These are phyloP conservation scores for Ectemnius continuus DNA, from an alignment of 2,888 invertebrate species.

Conservation along the genomic window DNA sequence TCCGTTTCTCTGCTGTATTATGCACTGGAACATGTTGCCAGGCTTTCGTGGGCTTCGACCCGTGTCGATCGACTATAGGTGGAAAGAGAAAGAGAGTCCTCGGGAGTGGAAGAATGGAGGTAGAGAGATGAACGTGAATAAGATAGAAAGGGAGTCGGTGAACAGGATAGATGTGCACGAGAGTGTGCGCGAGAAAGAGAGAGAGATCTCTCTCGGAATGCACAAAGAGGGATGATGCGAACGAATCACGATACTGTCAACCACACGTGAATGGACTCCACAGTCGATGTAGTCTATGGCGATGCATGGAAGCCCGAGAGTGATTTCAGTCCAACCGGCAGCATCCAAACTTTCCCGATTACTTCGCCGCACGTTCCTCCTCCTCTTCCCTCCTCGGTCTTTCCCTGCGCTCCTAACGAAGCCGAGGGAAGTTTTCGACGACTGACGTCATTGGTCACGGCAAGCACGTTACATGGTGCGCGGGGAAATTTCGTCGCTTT, in stretches of 20 bases:
- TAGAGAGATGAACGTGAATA: too few species aligned
- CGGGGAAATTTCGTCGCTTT: neutral
- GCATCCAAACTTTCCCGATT: neutral
- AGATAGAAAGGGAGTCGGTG: neutral
- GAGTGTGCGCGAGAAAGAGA: neutral
- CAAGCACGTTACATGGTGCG: conserved; percentile 5
- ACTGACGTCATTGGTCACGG: neutral
- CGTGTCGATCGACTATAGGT: conserved; percentile 29
- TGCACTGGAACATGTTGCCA: conserved; percentile 87
- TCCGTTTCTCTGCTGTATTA: conserved; percentile 88
- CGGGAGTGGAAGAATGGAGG: conserved; percentile 2
- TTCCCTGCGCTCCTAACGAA: neutral
- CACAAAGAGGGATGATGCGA: neutral
- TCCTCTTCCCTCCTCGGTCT: neutral
- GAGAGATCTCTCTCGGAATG: too few species aligned
- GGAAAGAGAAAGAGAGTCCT: neutral
- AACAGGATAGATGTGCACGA: neutral
- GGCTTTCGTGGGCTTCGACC: conserved; percentile 23
- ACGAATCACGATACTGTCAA: conserved; percentile 1
- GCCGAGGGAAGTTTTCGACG: neutral
- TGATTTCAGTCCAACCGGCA: too few species aligned
- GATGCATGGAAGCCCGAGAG: neutral
- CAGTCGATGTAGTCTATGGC: neutral
- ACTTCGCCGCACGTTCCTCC: neutral
- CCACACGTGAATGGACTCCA: neutral